phyloP scores from a whole-genome alignment of 1,140 invertebrate genomes.

The Brachionus manjavacas region DNA sequence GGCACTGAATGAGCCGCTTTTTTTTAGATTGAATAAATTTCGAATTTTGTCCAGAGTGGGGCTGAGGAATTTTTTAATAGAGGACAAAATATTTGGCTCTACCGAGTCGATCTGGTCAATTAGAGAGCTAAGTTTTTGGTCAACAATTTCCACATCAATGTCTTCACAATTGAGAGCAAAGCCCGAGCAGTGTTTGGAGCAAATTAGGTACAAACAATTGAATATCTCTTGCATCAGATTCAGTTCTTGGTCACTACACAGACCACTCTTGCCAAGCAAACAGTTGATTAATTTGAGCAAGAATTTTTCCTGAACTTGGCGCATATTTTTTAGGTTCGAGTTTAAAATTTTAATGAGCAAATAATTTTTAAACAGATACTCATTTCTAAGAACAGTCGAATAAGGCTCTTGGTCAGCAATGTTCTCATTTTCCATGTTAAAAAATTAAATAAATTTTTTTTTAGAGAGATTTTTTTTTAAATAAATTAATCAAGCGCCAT shows the following conservation, averaged over 20 bases:
- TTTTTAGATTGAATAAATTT: background rate
- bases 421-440: background rate
- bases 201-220: background rate
- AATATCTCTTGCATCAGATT: background rate
- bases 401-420: background rate
- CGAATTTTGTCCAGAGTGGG: background rate
- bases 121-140: background rate
- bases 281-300: background rate
- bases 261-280: background rate
- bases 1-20: background rate
- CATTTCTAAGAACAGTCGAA: background rate
- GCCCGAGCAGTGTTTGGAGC: background rate
- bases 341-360: conserved; percentile 11
- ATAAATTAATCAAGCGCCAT: background rate
- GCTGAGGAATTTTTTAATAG: background rate
- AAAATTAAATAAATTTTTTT: background rate
- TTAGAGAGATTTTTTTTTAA: background rate
- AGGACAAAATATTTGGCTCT: background rate
- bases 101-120: background rate
- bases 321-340: background rate
- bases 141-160: background rate
- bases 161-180: background rate
- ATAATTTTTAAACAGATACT: conserved; percentile 18
- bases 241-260: background rate
- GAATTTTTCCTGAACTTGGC: background rate